These are phyloP conservation scores for Pseudomyrmex flavicornis DNA, from an alignment of 1,140 invertebrate genomes.

Conservation along the genomic window DNA sequence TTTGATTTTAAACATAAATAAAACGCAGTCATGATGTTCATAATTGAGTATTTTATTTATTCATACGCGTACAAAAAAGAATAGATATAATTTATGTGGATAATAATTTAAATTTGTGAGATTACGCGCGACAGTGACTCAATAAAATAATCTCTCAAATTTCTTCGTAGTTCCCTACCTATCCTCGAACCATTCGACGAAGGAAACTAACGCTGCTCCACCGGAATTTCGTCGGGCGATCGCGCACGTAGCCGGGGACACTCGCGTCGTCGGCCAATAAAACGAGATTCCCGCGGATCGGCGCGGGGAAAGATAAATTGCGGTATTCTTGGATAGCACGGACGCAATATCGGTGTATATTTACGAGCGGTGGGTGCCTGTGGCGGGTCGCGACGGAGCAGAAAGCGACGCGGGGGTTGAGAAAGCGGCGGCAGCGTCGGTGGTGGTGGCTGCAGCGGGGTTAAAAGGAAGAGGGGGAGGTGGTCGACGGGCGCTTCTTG, in stretches of 20 bases:
- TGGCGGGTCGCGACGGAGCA: slow-evolving; percentile 33
- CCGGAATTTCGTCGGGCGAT: slow-evolving; percentile 54
- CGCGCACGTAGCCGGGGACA: slow-evolving; percentile 48
- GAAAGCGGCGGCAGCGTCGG: slow-evolving; percentile 54
- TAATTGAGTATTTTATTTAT: not conserved
- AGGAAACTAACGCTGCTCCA: slow-evolving; percentile 42
- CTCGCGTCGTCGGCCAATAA: slow-evolving; percentile 63
- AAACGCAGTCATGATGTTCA: no score
- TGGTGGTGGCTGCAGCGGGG: slow-evolving; percentile 53
- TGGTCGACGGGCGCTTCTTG: slow-evolving; percentile 72
- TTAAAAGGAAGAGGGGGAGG: slow-evolving; percentile 30
- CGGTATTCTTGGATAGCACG: slow-evolving; percentile 72
- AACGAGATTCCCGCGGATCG: slow-evolving; percentile 74
- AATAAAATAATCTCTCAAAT: slow-evolving; percentile 29
- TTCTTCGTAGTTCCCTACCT: not conserved
- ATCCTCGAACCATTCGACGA: not conserved
- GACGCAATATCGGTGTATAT: slow-evolving; percentile 79
- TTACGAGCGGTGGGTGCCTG: slow-evolving; percentile 70
- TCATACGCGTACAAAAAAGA: not conserved
- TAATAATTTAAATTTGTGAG: not conserved
- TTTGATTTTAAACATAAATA: no score
- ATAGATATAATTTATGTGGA: not conserved
- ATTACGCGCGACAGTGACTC: not conserved
- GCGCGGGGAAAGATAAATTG: slow-evolving; percentile 78
- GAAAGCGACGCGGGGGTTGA: slow-evolving; percentile 56